A percentile compares a stretch with the other conserved stretches of the same genome.
phyloP scores from a whole-genome alignment of 1,140 invertebrate species.

The Trachymyrmex cornetzi region DNA sequence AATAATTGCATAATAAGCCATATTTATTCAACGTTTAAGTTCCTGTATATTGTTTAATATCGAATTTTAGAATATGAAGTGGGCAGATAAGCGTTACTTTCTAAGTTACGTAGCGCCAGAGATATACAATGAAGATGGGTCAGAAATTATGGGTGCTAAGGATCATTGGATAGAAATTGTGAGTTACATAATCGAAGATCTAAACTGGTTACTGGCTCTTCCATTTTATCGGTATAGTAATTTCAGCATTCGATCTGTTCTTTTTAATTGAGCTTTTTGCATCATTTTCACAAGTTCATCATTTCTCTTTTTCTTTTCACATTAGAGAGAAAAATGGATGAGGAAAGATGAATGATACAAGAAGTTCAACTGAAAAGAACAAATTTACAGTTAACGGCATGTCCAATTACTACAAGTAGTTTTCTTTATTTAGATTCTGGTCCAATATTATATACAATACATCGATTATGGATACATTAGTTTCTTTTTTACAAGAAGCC shows the following conservation, averaged over 20 bases:
- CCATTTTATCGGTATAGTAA: slow-evolving; percentile 86
- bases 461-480: slow-evolving; percentile 89
- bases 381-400: not conserved
- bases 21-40: slow-evolving; percentile 15
- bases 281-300: too few relatives aligned
- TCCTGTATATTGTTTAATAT: slow-evolving; percentile 46
- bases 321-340: too few relatives aligned
- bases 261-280: too few relatives aligned
- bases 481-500: slow-evolving; percentile 91
- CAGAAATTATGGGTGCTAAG: slow-evolving; percentile 84
- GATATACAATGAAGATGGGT: slow-evolving; percentile 78
- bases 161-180: slow-evolving; percentile 88
- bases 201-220: slow-evolving; percentile 87
- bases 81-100: slow-evolving; percentile 82
- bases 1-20: not conserved
- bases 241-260: not conserved
- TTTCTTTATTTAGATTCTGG: slow-evolving; percentile 90
- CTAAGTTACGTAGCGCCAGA: slow-evolving; percentile 82
- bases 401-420: slow-evolving; percentile 8
- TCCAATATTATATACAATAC: slow-evolving; percentile 92
- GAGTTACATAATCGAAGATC: slow-evolving; percentile 87
- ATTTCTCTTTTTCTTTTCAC: too few relatives aligned
- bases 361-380: too few relatives aligned
- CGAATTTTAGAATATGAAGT: slow-evolving; percentile 80
- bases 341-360: too few relatives aligned